These are phyloP conservation scores for Muscidifurax raptorellus DNA, from an alignment of 1,140 invertebrate genomes.

Conservation along the genomic window DNA sequence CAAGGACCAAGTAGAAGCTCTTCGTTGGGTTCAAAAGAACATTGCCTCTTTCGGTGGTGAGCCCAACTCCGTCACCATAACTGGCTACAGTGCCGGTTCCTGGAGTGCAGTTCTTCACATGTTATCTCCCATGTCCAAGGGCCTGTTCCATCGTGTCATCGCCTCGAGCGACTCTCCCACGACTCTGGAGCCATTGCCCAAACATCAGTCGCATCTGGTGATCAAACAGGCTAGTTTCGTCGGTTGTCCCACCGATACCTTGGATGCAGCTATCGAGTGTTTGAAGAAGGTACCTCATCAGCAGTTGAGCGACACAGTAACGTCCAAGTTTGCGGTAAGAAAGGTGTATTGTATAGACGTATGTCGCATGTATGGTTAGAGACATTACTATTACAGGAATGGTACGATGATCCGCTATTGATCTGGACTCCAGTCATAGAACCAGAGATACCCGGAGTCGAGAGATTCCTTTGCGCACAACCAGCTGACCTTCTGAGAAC, in stretches of 20 bases:
- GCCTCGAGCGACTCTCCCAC: constrained; percentile 81
- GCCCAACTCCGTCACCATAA: constrained; percentile 78
- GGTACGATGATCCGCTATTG: constrained; percentile 77
- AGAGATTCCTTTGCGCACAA: constrained; percentile 78
- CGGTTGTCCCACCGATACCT: constrained; percentile 78
- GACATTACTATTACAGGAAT: constrained; percentile 68
- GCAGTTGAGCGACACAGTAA: constrained; percentile 42
- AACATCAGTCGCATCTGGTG: constrained; percentile 77
- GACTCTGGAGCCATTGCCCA: constrained; percentile 75
- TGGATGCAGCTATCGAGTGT: constrained; percentile 78
- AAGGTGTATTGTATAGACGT: too few species aligned
- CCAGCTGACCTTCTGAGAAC: constrained; percentile 76
- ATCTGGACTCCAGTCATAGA: constrained; percentile 81
- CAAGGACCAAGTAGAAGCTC: constrained; percentile 81
- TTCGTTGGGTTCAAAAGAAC: constrained; percentile 80
- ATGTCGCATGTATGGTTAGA: too few species aligned
- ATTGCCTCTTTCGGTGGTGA: constrained; percentile 78
- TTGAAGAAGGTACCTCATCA: constrained; percentile 71
- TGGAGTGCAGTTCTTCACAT: constrained; percentile 80
- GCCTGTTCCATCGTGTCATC: constrained; percentile 72
- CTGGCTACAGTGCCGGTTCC: constrained; percentile 82
- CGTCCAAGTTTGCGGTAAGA: constrained; percentile 42
- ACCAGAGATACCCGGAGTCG: constrained; percentile 78
- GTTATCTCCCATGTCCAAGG: constrained; percentile 77
- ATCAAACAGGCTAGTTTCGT: constrained; percentile 80